Percentiles rank a stretch among this genome's conserved stretches.
These are phyloP conservation scores for Ceryle rudis DNA, from an alignment of 2,797 vertebrate species.

Conservation along the genomic window DNA sequence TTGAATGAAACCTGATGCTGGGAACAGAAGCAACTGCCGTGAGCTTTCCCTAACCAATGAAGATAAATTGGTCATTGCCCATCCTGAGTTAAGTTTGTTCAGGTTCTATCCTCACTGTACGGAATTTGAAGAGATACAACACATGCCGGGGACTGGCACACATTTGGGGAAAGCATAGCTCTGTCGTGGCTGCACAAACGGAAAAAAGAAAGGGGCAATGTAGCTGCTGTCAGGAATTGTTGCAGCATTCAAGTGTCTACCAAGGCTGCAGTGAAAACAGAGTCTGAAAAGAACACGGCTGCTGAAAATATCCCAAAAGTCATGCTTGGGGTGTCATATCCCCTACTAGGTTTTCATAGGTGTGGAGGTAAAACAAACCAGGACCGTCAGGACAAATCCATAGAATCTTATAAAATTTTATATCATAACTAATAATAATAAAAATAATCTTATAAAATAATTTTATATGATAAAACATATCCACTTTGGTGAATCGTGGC, in stretches of 20 bases:
- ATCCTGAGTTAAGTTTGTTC: neutral
- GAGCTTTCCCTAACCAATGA: constrained; percentile 11
- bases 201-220: neutral
- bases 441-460: too few species aligned
- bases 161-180: neutral
- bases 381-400: neutral
- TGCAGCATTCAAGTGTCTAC: neutral
- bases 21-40: constrained; percentile 7
- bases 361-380: neutral
- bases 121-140: constrained; percentile 17
- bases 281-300: neutral
- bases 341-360: neutral
- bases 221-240: neutral
- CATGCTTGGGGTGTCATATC: neutral
- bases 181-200: neutral
- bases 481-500: neutral
- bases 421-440: too few species aligned
- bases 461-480: neutral
- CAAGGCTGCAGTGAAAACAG: neutral
- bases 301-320: neutral
- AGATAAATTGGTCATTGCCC: constrained; percentile 19
- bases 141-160: neutral
- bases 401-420: too few species aligned
- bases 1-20: constrained; percentile 51
- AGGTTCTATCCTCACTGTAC: neutral